Base-by-base conservation (phyloP, 2,888 invertebrate genomes). In the Aphelenchoides bicaudatus region DNA sequence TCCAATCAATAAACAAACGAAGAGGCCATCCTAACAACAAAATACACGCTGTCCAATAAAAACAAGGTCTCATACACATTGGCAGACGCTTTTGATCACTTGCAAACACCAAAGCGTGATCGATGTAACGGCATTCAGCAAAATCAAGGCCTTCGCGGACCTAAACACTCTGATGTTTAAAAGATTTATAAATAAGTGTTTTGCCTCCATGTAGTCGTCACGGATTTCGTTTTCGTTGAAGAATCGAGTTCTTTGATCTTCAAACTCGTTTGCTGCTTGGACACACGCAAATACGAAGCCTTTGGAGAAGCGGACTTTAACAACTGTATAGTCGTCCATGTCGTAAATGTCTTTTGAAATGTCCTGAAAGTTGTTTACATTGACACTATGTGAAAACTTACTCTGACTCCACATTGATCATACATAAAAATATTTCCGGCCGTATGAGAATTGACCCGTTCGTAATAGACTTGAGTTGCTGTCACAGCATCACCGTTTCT, bases 21-120 rank as follows among this genome's bases (percentile, higher is more conserved):
- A 89, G 83, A 27, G 89, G 89, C 89, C 89, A 89, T n/a, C 88
- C 88, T 23, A 89, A 83, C 16, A 89, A 83, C 2, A 87, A 80
- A 67, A 86, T 84, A 34, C 88, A 88, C 0, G 86, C 82, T 25
- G 86, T 81, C 89, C 89, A 89, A 80, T 88, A 89, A 23, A 87
- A 84, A 55, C 85, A 79, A 63, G 86, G 86, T 49, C 86, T 86
- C 2, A 87, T 78, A 71, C 82, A 83, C 80, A 81, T 81, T 6
- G 81, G 82, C 6, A 31, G 47, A 4, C 39, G 23, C 3, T 53
- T 39, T 0, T n/a, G n/a, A 25, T 37, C 27, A 19, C 46, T 81
- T 1, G 81, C 79, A 68, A 82, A 82, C 3, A 83, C 82, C 10
- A 83, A 78, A 78, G 83, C 78, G 58, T 79, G 79, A 59, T 83